Conservation (phyloP, 2,888 invertebrate genomes). For the Pyrochroa serraticornis region DNA sequence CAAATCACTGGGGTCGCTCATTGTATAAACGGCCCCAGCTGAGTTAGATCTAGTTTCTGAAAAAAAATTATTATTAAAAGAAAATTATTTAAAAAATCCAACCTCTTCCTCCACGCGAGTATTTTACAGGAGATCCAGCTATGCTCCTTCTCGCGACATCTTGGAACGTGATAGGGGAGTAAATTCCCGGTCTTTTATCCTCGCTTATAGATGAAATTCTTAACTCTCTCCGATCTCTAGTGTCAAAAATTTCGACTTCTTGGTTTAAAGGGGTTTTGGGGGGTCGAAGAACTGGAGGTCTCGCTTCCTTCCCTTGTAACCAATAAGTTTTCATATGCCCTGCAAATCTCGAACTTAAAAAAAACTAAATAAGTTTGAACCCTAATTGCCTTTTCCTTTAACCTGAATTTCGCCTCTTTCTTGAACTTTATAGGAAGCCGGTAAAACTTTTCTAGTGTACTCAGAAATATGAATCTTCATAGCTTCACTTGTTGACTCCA, state of each 20-base stretch:
- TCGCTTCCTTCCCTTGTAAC: slow-evolving; percentile 75
- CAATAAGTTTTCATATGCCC: slow-evolving; percentile 90
- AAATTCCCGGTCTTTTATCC: slow-evolving; percentile 67
- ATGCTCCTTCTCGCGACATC: slow-evolving; percentile 81
- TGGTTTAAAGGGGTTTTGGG: slow-evolving; percentile 37
- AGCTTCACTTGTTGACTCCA: slow-evolving; percentile 91
- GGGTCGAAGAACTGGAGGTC: slow-evolving; percentile 59
- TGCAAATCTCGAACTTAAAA: slow-evolving; percentile 45
- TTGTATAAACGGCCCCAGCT: slow-evolving; percentile 62
- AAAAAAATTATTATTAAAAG: slow-evolving; percentile 23
- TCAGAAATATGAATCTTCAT: slow-evolving; percentile 96
- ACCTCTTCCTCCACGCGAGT: slow-evolving; percentile 54
- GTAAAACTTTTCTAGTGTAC: slow-evolving; percentile 78
- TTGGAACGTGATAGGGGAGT: slow-evolving; percentile 85
- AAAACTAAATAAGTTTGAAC: not conserved
- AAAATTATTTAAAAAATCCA: slow-evolving; percentile 4
- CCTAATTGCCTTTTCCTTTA: slow-evolving; percentile 80
- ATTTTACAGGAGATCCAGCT: slow-evolving; percentile 74
- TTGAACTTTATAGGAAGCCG: slow-evolving; percentile 73
- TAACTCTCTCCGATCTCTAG: slow-evolving; percentile 17
- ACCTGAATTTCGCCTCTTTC: slow-evolving; percentile 87
- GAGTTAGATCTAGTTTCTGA: slow-evolving; percentile 75
- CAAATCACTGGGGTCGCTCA: slow-evolving; percentile 62
- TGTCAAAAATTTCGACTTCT: not conserved
- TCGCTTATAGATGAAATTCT: slow-evolving; percentile 57